Base-by-base conservation (phyloP, 2,888 invertebrate species). In the Folsomia manolachei region DNA sequence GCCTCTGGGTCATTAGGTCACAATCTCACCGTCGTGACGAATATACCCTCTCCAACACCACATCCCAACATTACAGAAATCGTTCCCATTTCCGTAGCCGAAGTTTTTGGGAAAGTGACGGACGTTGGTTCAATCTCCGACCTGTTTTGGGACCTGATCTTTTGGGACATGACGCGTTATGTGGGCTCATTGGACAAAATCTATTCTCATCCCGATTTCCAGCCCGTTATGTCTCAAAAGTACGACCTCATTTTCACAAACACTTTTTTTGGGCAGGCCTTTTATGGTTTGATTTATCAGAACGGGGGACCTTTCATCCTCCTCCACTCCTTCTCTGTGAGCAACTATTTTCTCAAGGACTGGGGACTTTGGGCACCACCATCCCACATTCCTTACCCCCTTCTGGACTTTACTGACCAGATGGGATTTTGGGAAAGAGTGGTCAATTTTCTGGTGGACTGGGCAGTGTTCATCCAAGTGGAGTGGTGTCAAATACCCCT, bases 391-490 rank as follows among this genome's bases (percentile, higher is more conserved):
- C 75, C 75, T 18, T 63, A n/a, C 65, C 69, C 39, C 66, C 65
- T 60, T 52, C 56, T n/a, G 66, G 27, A 1, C 53, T 71, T 51
- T 21, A 19, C 24, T 26, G 71, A n/a, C 25, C 27, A 18, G 25
- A 75, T 65, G 75, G 68, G 7, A 2, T 73, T 75, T 66, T 19
- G n/a, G n/a, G 66, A 65, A 21, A 64, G 75, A 19, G 0, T 75
- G 27, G 24, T 27, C 25, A 75, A 75, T 53, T 73, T 71, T 66
- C 14, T 71, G 7, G 27, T 62, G 18, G 39, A 61, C 18, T 69
- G 69, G 69, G 23, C 51, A 7, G n/a, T n/a, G 9, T 62, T 7
- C n/a, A 23, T 25, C 18, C 19, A 23, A 4, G 4, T 7, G 14
- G 24, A 23, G 14, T 7, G 7, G 62, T 7, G 7, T 2, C 7